Percentiles rank a stretch among this genome's conserved stretches.
Evolutionary conservation across 1,140 invertebrate genomes (phyloP).

Genomic region (Varroa destructor): DNA sequence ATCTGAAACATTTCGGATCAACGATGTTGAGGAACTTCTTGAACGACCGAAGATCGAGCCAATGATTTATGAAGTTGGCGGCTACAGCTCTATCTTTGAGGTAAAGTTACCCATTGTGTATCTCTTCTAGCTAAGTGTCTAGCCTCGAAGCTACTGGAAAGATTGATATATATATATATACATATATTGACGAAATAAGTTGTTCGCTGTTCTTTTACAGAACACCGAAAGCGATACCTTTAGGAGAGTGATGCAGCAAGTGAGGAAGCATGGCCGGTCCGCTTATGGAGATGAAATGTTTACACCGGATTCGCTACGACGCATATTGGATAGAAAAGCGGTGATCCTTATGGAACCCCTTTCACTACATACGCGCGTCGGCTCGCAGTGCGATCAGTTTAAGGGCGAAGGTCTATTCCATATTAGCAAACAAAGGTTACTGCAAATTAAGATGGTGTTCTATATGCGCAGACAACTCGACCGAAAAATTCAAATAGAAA

Average conservation of each 20-base stretch:
- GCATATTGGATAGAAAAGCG: slow-evolving; percentile 1
- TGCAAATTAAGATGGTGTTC: slow-evolving; percentile 19
- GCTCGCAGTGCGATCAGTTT: not conserved
- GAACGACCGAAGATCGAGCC: not conserved
- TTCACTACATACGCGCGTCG: not conserved
- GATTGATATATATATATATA: too few relatives aligned
- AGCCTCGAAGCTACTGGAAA: too few relatives aligned
- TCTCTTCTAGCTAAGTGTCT: too few relatives aligned
- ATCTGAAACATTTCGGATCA: slow-evolving; percentile 2
- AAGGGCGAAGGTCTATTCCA: slow-evolving; percentile 3
- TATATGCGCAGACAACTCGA: slow-evolving; percentile 8
- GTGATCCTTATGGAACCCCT: slow-evolving; percentile 6
- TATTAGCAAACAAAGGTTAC: slow-evolving; percentile 9
- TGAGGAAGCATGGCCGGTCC: not conserved
- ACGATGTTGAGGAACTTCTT: slow-evolving; percentile 4
- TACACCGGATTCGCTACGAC: not conserved
- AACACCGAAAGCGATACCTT: slow-evolving; percentile 4
- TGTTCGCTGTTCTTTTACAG: not conserved
- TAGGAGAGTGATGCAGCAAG: slow-evolving; percentile 3
- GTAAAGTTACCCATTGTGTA: not conserved
- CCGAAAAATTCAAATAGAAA: not conserved
- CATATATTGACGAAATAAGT: too few relatives aligned
- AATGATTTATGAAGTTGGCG: slow-evolving; percentile 16
- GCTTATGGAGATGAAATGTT: slow-evolving; percentile 17
- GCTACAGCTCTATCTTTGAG: slow-evolving; percentile 5